Evolutionary conservation across 2,888 invertebrate genomes (phyloP), one percentile per base, ranked within the genome.

Genomic region (Fabriciana adippe): DNA sequence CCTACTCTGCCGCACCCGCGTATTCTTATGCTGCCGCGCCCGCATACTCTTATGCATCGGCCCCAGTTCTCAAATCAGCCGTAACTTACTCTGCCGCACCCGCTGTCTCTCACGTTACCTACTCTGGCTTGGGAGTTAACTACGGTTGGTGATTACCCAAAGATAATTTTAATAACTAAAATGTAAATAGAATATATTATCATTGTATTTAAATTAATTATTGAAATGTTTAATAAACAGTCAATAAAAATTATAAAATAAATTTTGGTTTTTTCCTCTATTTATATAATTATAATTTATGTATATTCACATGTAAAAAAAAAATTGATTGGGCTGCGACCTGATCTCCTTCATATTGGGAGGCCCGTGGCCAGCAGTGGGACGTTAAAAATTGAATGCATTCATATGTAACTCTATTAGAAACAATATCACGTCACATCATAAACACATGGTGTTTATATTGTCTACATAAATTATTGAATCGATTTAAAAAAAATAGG

Each of bases 101-200:
- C 31, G 79, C 80, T 2, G 95, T 95, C 21, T 94, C 95, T 61
- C 95, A 95, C 81, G 94, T 94, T 74, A 88, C 93, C 71, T 95
- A 95, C 90, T 87, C 94, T 70, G 94, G 95, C 66, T 90, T 94
- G 56, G 95, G 89, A 67, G 84, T 85, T 70, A 85, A 81, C 80
- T 90, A 90, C 77, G 90, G 88, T 64, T 90, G 90, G 90, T 90
- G 80, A 83, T 71, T 18, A 57, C 66, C 62, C 54, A 72, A 59
- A 69, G 14, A 65, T 66, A 57, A 21, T 55, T 41, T n/a, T 55
- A 18, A n/a, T 61, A 50, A 47, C 50, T 50, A 53, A 54, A 53
- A 53, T 67, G 59, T 67, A 55, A 55, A 64, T 68, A 55, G 15
- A 55, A 51, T 13, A 35, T 35, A n/a, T 26, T 26, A 50, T 54